These are phyloP conservation scores for Fringilla coelebs DNA, from an alignment of 2,797 vertebrate genomes.

Conservation along the genomic window DNA sequence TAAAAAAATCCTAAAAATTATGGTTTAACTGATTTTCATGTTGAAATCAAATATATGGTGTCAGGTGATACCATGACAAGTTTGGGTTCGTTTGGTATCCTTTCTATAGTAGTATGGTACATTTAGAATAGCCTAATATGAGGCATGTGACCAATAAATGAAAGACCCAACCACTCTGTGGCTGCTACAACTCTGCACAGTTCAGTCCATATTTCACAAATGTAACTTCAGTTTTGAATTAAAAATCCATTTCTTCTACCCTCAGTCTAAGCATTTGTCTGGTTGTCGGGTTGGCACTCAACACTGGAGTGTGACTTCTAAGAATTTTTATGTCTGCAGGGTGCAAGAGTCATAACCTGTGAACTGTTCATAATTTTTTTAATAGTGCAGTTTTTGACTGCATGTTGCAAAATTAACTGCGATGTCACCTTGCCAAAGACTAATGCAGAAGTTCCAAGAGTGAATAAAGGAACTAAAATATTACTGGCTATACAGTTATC, in stretches of 20 bases:
- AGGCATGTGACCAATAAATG: background rate
- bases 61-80: background rate
- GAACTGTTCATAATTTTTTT: background rate
- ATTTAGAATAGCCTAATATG: background rate
- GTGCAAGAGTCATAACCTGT: background rate
- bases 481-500: constrained; percentile 66
- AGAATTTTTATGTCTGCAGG: background rate
- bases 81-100: background rate
- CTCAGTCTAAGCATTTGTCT: background rate
- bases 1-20: background rate
- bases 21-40: background rate
- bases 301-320: background rate
- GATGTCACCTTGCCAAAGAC: constrained; percentile 58
- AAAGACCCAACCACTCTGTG: background rate
- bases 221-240: background rate
- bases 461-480: constrained; percentile 69
- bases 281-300: background rate
- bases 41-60: background rate
- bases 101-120: background rate
- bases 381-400: constrained; percentile 18
- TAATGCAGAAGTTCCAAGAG: constrained; percentile 59
- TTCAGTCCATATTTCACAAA: background rate
- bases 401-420: constrained; percentile 49
- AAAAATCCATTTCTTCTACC: background rate
- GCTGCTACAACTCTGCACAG: background rate